Conservation (phyloP, 2,797 vertebrate genomes). For the Sparus aurata region DNA sequence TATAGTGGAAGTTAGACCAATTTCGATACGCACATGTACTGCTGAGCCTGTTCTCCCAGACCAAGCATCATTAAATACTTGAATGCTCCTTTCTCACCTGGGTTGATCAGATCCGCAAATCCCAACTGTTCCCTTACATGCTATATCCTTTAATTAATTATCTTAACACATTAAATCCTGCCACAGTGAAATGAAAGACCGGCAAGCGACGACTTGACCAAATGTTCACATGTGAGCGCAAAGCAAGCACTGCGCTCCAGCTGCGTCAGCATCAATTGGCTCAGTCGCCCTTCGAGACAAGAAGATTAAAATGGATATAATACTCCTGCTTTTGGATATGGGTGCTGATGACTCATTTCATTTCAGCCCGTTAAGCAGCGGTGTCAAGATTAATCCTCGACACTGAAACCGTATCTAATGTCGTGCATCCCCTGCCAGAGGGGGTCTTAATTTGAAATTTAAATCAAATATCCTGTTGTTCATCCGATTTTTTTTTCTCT, state of each 20-base stretch:
- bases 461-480: slow-evolving; percentile 18
- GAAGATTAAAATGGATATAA: slow-evolving; percentile 32
- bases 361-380: slow-evolving; percentile 22
- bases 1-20: too few relatives aligned
- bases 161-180: not conserved
- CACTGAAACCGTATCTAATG: slow-evolving; percentile 25
- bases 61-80: too few relatives aligned
- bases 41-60: too few relatives aligned
- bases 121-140: not conserved
- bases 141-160: not conserved
- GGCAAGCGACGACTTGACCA: not conserved
- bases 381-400: slow-evolving; percentile 36
- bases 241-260: not conserved
- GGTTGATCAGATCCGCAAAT: not conserved
- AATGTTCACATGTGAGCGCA: not conserved
- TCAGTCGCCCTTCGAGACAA: slow-evolving; percentile 7
- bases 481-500: not conserved
- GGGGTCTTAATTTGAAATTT: slow-evolving; percentile 23
- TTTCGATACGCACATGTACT: too few relatives aligned
- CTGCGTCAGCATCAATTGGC: not conserved
- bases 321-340: slow-evolving; percentile 1
- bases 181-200: not conserved
- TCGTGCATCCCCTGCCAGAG: slow-evolving; percentile 24
- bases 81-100: too few relatives aligned
- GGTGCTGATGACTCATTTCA: slow-evolving; percentile 39